A percentile compares a stretch with the other conserved stretches of the same genome.
phyloP scores from a whole-genome alignment of 2,888 invertebrate genomes.

The Spicauda simplicius region DNA sequence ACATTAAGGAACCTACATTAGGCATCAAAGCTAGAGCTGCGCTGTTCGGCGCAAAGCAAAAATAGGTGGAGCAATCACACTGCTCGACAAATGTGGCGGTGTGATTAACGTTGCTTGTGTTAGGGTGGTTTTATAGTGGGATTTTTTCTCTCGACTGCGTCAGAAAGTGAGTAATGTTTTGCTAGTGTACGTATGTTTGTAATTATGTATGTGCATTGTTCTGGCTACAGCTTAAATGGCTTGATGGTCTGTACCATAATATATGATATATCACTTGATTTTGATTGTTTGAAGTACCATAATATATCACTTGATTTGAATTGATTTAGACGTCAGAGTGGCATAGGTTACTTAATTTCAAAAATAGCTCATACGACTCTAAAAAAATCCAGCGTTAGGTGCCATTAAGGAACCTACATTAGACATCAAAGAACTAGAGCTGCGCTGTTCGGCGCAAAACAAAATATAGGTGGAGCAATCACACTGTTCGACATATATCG shows the following conservation, averaged over 20 bases:
- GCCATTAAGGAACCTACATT: not conserved
- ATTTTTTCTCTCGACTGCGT: not conserved
- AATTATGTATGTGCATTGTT: no score
- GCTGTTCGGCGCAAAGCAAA: slow-evolving; percentile 5
- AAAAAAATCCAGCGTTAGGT: not conserved
- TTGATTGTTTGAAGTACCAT: no score
- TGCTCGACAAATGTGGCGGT: not conserved
- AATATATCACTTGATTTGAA: no score
- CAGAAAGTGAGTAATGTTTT: no score
- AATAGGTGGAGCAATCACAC: slow-evolving; percentile 9
- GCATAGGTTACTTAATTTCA: no score
- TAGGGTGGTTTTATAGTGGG: not conserved
- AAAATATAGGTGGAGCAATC: slow-evolving; percentile 12
- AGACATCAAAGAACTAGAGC: not conserved
- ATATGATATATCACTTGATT: no score
- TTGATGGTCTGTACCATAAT: no score
- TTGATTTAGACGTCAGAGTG: no score
- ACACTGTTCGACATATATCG: not conserved
- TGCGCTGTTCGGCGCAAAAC: slow-evolving; percentile 1
- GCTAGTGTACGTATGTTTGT: no score
- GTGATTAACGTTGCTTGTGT: slow-evolving; percentile 13
- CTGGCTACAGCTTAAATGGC: no score
- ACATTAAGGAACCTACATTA: not conserved
- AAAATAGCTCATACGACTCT: no score
- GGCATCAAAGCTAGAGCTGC: not conserved